phyloP scores from a whole-genome alignment of 2,113 vertebrate genomes.

The Nothocercus nigrocapillus region DNA sequence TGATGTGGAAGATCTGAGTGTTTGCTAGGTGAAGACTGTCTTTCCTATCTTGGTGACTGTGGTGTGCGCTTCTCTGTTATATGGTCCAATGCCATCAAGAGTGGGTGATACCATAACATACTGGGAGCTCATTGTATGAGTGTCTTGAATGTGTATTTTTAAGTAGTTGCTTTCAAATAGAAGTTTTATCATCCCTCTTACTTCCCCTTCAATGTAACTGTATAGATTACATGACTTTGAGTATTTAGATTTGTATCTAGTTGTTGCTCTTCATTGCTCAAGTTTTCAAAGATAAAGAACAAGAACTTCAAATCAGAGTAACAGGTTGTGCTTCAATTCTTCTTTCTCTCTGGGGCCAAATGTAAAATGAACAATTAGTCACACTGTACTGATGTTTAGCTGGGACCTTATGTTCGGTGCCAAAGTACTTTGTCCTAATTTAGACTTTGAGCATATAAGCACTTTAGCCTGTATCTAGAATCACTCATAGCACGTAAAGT shows the following conservation, averaged over 20 bases:
- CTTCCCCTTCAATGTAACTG: not conserved
- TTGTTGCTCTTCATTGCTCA: not conserved
- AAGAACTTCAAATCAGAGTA: not conserved
- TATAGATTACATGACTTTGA: not conserved
- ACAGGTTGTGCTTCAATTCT: not conserved
- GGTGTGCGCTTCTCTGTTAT: not conserved
- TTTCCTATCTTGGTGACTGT: not conserved
- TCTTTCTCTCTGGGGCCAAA: not conserved
- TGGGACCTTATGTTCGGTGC: slow-evolving; percentile 1
- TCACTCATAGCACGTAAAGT: not conserved
- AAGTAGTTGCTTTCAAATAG: not conserved
- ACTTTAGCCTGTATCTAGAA: not conserved
- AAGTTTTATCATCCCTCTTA: not conserved
- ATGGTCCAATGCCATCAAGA: not conserved
- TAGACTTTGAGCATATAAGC: not conserved
- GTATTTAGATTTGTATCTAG: not conserved
- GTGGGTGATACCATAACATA: not conserved
- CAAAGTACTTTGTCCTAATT: slow-evolving; percentile 41
- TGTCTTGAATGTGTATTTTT: not conserved
- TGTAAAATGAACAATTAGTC: not conserved
- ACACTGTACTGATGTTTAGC: not conserved
- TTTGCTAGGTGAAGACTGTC: not conserved
- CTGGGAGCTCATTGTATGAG: not conserved
- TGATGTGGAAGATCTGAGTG: not conserved
- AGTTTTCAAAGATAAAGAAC: slow-evolving; percentile 6